Percentiles rank a stretch among this genome's conserved stretches.
Conservation (phyloP, 2,797 vertebrate species). For the Clarias fuscus region DNA sequence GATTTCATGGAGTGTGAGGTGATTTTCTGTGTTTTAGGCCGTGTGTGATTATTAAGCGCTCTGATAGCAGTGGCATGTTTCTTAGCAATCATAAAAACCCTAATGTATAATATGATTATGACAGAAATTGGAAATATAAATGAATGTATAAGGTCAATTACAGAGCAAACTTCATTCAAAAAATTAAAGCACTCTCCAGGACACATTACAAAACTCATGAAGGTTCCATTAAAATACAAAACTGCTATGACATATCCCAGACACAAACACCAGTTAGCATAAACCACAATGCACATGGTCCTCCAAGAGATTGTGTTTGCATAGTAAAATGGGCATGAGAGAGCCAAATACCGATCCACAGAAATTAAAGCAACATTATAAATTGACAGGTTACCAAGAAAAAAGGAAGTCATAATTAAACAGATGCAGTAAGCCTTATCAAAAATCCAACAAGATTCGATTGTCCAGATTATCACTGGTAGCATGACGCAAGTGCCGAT, state of each 20-base stretch:
- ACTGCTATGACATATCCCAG: too few species aligned
- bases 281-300: not conserved
- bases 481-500: constrained; percentile 40
- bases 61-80: too few species aligned
- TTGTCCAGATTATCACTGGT: not conserved
- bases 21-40: not conserved
- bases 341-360: constrained; percentile 43
- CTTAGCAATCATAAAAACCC: too few species aligned
- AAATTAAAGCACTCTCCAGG: too few species aligned
- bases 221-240: too few species aligned
- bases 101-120: too few species aligned
- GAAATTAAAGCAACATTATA: constrained; percentile 44
- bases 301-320: constrained; percentile 10
- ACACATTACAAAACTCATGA: too few species aligned
- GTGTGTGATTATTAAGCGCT: not conserved
- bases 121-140: not conserved
- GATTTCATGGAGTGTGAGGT: too few species aligned
- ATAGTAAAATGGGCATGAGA: constrained; percentile 37
- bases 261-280: not conserved
- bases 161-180: not conserved
- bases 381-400: constrained; percentile 12
- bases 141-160: not conserved
- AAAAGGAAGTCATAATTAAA: not conserved
- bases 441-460: constrained; percentile 43
- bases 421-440: not conserved